Base-by-base conservation (phyloP, 2,888 invertebrate species). In the Tenthredo livida region DNA sequence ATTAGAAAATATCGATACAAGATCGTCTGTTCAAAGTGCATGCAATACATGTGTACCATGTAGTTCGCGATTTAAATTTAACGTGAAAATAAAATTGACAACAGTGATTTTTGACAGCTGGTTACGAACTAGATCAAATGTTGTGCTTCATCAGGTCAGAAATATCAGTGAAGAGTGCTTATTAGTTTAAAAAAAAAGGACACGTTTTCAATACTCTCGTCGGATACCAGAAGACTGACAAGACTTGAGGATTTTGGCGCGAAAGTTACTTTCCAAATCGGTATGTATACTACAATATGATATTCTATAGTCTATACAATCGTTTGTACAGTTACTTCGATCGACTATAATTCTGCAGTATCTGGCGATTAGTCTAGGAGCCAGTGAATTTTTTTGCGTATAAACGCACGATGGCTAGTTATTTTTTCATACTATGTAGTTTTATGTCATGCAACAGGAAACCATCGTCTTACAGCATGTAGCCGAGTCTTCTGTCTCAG, bases 51-150 rank as follows among this genome's bases (percentile, higher is more conserved):
- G 25, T 29, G 77, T 50, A 54, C 29, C 77, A 77, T 77, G 50
- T 77, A 54, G 54, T 25, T 25, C 50, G 33, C 15, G n/a, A 25
- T 77, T 15, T 12, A 21, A 21, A 73, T 50, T 73, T 29, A 0
- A 43, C 10, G 7, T 43, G 0, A 12, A 21, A 15, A 29, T 54
- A 54, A 77, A n/a, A 40, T 54, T 54, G 54, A 77, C n/a, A 25
- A 47, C 33, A 77, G 75, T 77, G 50, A 33, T 15, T 54, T 54
- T 77, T 77, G 50, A 77, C 75, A 75, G 50, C 29, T 77, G 25
- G 10, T 15, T 10, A 3, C 7, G 33, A 25, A 50, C 25, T 15
- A 15, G 21, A 40, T 17, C 73, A 25, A 43, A 25, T 43, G 43
- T 40, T 43, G n/a, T 25, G 43, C n/a, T 43, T 43, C 12, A 43